Percentiles rank a stretch among this genome's conserved stretches.
Conservation (phyloP, 2,113 vertebrate genomes). For the Rhinoderma darwinii region DNA sequence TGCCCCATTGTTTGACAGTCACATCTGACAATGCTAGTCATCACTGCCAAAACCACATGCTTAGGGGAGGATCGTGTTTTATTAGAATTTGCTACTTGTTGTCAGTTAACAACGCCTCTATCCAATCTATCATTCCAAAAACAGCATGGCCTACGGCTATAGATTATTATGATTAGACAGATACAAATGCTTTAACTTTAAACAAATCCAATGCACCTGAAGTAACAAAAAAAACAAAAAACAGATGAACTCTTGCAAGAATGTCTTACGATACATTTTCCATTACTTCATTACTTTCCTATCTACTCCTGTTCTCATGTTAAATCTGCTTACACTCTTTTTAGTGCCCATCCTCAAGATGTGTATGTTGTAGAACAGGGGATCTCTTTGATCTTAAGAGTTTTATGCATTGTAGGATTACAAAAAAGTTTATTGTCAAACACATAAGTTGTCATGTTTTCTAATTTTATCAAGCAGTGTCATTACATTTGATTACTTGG, state of each 20-base stretch:
- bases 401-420: constrained; percentile 27
- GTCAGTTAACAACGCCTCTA: constrained; percentile 68
- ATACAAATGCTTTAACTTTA: constrained; percentile 76
- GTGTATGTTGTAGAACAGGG: constrained; percentile 12
- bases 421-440: background rate
- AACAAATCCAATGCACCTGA: constrained; percentile 70
- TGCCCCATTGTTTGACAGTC: constrained; percentile 62
- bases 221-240: constrained; percentile 66
- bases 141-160: constrained; percentile 71
- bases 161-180: constrained; percentile 73
- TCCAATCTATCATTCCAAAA: constrained; percentile 70
- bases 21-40: constrained; percentile 44
- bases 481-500: background rate
- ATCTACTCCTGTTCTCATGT: constrained; percentile 67
- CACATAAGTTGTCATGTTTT: background rate
- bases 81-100: constrained; percentile 73
- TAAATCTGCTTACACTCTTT: constrained; percentile 13
- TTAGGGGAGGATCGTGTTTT: constrained; percentile 71
- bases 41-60: constrained; percentile 50
- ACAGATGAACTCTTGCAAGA: constrained; percentile 68
- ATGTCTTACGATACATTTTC: constrained; percentile 71
- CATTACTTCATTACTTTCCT: constrained; percentile 63
- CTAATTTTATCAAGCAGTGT: background rate
- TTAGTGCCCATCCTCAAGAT: background rate
- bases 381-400: constrained; percentile 6